Evolutionary conservation across 1,140 invertebrate genomes (phyloP), one percentile per base, ranked within the genome.

Genomic region (Triops cancriformis): DNA sequence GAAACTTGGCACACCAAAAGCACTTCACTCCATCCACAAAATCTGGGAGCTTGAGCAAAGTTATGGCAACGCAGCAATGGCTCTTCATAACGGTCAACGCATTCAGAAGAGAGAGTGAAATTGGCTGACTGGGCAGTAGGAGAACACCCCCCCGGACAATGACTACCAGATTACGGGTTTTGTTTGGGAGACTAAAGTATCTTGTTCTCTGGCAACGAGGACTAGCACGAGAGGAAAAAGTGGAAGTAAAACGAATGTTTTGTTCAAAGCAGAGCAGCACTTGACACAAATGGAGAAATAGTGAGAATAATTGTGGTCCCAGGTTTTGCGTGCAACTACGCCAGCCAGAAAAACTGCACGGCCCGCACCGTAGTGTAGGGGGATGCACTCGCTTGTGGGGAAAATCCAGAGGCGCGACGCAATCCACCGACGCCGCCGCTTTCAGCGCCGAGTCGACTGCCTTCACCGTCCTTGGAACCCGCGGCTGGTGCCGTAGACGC

Each of bases 261-360:
- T 64, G 51, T 23, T n/a, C 51, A n/a, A 18, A 64, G 31, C 31
- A 37, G 31, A 64, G 51, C 14, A 64, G 14, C 51, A 64, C 51
- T 64, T 64, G 51, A 64, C 51, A 64, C 51, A 64, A 64, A 64
- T 64, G 51, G 51, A 64, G 51, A 64, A 64, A 64, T 18, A 64
- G 14, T 64, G 51, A 14, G 51, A 23, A 64, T 64, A 64, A 64
- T 64, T 64, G 51, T 64, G 51, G 51, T 64, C 51, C 51, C 51
- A 64, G 23, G 51, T 64, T 64, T 64, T n/a, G 51, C 51, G 51
- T 64, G 7, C 31, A 7, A 37, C 31, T 37, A 64, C 51, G 51
- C 1, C 51, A 64, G 23, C 18, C 10, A 23, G 51, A 64, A 64
- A 64, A 64, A 64, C 51, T 64, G 10, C 31, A 37, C 31, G 31